Evolutionary conservation across 1,140 invertebrate genomes (phyloP).

Genomic region (Zaprionus capensis): DNA sequence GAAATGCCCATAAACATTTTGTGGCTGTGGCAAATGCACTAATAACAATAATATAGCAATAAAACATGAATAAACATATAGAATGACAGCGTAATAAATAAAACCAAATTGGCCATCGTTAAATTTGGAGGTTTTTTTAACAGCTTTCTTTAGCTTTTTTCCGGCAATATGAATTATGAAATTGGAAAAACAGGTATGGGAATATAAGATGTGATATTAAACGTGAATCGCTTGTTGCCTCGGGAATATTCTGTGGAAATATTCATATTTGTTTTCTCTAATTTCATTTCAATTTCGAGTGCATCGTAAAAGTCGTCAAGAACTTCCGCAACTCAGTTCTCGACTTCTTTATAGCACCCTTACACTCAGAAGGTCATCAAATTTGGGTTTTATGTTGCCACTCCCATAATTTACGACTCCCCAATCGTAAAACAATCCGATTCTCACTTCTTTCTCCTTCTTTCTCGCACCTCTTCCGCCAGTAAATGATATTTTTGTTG

Average conservation of each 20-base stretch:
- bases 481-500: conserved; percentile 26
- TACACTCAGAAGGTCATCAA: conserved; percentile 27
- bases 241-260: not conserved
- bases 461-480: not conserved
- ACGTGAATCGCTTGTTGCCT: conserved; percentile 8
- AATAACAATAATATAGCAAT: conserved; percentile 47
- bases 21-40: conserved; percentile 34
- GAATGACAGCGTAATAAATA: conserved; percentile 18
- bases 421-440: conserved; percentile 13
- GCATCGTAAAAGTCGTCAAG: conserved; percentile 22
- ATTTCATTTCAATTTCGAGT: not conserved
- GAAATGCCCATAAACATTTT: conserved; percentile 44
- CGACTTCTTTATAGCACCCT: not conserved
- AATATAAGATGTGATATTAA: conserved; percentile 8
- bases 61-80: conserved; percentile 25
- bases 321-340: conserved; percentile 13
- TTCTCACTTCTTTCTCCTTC: not conserved
- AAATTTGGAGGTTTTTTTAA: conserved; percentile 1
- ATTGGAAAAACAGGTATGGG: not conserved
- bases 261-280: conserved; percentile 11
- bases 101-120: conserved; percentile 34
- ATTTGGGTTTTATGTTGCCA: conserved; percentile 31
- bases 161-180: conserved; percentile 6
- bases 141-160: not conserved
- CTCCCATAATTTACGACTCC: conserved; percentile 34